Evolutionary conservation across 2,797 vertebrate species (phyloP).

Genomic region (Trachops cirrhosus): DNA sequence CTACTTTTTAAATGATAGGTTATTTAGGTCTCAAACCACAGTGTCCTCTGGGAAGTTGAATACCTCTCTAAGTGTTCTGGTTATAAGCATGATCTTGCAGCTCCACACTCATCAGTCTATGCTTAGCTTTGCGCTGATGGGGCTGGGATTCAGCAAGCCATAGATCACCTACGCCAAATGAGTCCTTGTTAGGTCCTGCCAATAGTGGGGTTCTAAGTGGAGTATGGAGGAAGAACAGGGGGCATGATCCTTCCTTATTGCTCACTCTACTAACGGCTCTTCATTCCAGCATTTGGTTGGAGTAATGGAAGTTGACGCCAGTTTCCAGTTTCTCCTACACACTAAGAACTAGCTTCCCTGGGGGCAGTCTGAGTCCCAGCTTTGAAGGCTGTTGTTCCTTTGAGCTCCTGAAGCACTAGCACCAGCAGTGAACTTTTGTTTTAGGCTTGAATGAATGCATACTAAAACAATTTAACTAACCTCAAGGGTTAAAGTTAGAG

Average conservation of each 20-base stretch:
- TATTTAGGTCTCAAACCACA: background rate
- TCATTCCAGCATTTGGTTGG: background rate
- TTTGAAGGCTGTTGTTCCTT: background rate
- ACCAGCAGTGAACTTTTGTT: background rate
- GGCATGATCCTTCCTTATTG: background rate
- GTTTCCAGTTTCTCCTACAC: background rate
- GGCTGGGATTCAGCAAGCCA: background rate
- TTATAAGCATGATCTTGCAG: background rate
- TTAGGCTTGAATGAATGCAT: background rate
- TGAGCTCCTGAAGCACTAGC: background rate
- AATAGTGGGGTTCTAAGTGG: accelerated
- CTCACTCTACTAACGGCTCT: background rate
- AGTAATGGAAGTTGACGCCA: background rate
- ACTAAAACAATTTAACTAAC: background rate
- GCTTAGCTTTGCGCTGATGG: background rate
- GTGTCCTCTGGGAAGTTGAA: background rate
- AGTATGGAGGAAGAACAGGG: background rate
- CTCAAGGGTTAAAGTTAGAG: background rate
- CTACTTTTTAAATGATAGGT: background rate
- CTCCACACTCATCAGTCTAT: background rate
- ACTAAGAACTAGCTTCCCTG: background rate
- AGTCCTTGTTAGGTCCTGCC: background rate
- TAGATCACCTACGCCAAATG: background rate
- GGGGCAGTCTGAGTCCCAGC: background rate
- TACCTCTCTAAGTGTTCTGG: background rate